A percentile compares a stretch with the other conserved stretches of the same genome.
Evolutionary conservation across 2,797 vertebrate genomes (phyloP).

Genomic region (Antrozous pallidus): DNA sequence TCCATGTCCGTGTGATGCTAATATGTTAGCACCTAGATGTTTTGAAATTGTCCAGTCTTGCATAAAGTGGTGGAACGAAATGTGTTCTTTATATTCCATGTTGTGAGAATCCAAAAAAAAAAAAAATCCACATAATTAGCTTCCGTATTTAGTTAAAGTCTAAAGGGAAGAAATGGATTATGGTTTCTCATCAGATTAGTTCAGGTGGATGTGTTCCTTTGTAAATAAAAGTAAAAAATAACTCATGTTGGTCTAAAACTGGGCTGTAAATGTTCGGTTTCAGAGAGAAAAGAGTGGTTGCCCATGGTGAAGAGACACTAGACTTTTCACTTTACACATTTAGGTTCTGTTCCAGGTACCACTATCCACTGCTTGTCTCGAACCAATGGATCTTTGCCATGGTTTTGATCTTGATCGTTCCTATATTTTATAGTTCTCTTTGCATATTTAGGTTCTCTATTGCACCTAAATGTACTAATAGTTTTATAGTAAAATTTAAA

Average conservation of each 20-base stretch:
- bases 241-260: background rate
- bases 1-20: background rate
- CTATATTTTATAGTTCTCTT: background rate
- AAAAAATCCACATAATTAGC: background rate
- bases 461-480: background rate
- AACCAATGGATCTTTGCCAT: background rate
- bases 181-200: constrained; percentile 43
- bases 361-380: background rate
- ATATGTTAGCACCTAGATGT: constrained; percentile 17
- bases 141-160: constrained; percentile 33
- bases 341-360: background rate
- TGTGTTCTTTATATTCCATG: constrained; percentile 44
- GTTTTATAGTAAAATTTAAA: constrained; percentile 14
- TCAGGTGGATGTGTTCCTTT: constrained; percentile 16
- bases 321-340: background rate
- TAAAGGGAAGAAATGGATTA: constrained; percentile 25
- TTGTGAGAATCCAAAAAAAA: background rate
- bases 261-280: background rate
- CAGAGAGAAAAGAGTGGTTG: background rate
- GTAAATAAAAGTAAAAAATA: background rate
- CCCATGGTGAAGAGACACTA: background rate
- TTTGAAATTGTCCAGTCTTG: constrained; percentile 40
- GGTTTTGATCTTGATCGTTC: background rate
- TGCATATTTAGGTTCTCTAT: background rate
- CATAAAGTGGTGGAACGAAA: constrained; percentile 26